phyloP scores from a whole-genome alignment of 2,113 vertebrate genomes.

The Nettapus auritus region DNA sequence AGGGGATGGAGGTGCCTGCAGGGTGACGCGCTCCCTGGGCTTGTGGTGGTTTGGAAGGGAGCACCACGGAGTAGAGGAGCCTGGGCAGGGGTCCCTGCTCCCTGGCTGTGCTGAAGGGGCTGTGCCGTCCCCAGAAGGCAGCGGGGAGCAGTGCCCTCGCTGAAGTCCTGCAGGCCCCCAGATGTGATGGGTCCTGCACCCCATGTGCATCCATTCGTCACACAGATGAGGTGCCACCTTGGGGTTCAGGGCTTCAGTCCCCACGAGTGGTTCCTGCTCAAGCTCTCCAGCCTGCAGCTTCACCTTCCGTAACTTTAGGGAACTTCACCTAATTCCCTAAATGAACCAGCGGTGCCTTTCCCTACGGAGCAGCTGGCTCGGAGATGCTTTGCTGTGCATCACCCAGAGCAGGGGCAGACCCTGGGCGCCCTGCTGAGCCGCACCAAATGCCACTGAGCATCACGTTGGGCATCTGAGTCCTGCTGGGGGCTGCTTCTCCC shows the following conservation, averaged over 20 bases:
- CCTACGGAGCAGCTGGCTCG: rapidly evolving
- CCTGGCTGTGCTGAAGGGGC: neutral
- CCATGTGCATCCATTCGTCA: rapidly evolving
- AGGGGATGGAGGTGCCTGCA: neutral
- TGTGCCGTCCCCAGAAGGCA: neutral
- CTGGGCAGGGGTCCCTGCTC: no score
- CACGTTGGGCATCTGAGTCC: neutral
- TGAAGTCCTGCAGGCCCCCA: neutral
- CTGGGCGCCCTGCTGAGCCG: neutral
- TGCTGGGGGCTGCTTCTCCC: neutral
- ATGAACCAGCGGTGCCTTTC: neutral
- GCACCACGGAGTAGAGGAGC: rapidly evolving
- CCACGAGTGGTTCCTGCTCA: neutral
- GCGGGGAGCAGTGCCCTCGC: neutral
- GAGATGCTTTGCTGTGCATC: neutral
- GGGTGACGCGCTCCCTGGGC: neutral
- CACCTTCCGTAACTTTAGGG: neutral
- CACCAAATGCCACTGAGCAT: neutral
- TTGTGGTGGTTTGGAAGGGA: neutral
- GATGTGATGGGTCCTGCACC: rapidly evolving
- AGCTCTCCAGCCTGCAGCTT: neutral
- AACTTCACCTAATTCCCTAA: neutral
- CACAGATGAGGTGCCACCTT: neutral
- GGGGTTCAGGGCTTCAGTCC: neutral
- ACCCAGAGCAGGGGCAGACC: slow-evolving; percentile 2